These are phyloP conservation scores for Lymantria monacha DNA, from an alignment of 2,888 invertebrate species.

Conservation along the genomic window DNA sequence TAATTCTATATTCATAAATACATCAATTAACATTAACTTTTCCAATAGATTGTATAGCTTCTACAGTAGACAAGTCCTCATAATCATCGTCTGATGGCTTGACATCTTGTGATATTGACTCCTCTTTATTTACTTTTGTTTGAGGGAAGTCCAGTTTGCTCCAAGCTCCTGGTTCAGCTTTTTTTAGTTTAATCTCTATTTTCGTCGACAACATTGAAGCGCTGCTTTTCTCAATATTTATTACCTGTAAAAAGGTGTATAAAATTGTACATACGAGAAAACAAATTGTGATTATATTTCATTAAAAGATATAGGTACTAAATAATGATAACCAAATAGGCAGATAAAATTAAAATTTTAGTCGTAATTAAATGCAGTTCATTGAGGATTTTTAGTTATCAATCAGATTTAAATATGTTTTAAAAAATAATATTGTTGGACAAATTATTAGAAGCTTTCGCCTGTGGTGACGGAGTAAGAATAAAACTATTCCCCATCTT, in stretches of 20 bases:
- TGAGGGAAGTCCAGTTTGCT: constrained; percentile 86
- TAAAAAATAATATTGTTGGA: too few species aligned
- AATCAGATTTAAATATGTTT: too few species aligned
- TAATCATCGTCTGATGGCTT: constrained; percentile 78
- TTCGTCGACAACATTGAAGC: constrained; percentile 93
- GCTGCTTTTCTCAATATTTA: constrained; percentile 86
- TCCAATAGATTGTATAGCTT: constrained; percentile 68
- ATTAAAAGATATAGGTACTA: too few species aligned
- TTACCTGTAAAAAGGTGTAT: constrained; percentile 81
- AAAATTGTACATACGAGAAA: too few species aligned
- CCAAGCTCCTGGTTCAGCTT: constrained; percentile 94
- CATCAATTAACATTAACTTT: constrained; percentile 62
- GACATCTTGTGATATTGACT: constrained; percentile 29
- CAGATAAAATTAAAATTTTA: too few species aligned
- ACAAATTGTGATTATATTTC: too few species aligned
- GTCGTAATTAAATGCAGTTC: too few species aligned
- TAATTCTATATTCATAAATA: neutral
- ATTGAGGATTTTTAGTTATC: too few species aligned
- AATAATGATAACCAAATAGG: too few species aligned
- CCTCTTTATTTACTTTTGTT: constrained; percentile 43
- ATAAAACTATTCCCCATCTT: too few species aligned
- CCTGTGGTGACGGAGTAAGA: too few species aligned
- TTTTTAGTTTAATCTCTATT: constrained; percentile 95
- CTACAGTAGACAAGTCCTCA: constrained; percentile 89
- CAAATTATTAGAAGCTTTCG: too few species aligned